Percentiles rank a stretch among this genome's conserved stretches.
phyloP scores from a whole-genome alignment of 2,888 invertebrate species.

The Eupithecia dodoneata region DNA sequence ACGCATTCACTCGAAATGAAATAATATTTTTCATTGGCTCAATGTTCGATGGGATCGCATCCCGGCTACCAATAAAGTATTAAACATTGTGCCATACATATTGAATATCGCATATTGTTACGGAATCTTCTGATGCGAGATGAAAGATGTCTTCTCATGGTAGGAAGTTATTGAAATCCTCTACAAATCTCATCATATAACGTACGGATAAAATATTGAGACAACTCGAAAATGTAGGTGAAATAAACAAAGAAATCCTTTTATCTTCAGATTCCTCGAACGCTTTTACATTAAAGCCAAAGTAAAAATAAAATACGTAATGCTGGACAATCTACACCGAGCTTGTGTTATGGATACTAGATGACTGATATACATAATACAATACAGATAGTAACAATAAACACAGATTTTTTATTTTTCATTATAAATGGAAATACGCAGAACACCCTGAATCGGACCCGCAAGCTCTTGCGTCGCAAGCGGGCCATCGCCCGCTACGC shows the following conservation, averaged over 20 bases:
- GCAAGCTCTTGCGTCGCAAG: too few relatives aligned
- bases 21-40: constrained; percentile 56
- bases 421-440: too few relatives aligned
- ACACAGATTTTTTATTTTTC: too few relatives aligned
- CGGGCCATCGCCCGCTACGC: too few relatives aligned
- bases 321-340: too few relatives aligned
- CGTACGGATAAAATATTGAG: constrained; percentile 1
- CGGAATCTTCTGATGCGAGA: constrained; percentile 42
- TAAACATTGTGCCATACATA: constrained; percentile 57
- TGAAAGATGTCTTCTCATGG: constrained; percentile 45
- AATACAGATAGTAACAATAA: too few relatives aligned
- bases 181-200: constrained; percentile 11
- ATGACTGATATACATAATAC: too few relatives aligned
- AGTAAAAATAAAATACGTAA: background rate
- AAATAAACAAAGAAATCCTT: background rate
- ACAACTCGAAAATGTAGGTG: background rate
- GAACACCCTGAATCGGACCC: too few relatives aligned
- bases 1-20: constrained; percentile 44
- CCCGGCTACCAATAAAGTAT: constrained; percentile 59
- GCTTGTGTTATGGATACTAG: too few relatives aligned
- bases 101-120: constrained; percentile 45
- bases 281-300: background rate
- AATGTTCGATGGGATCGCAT: constrained; percentile 57
- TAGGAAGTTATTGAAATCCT: constrained; percentile 10
- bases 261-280: background rate